Conservation (phyloP, 2,888 invertebrate species). For the Luperina testacea region DNA sequence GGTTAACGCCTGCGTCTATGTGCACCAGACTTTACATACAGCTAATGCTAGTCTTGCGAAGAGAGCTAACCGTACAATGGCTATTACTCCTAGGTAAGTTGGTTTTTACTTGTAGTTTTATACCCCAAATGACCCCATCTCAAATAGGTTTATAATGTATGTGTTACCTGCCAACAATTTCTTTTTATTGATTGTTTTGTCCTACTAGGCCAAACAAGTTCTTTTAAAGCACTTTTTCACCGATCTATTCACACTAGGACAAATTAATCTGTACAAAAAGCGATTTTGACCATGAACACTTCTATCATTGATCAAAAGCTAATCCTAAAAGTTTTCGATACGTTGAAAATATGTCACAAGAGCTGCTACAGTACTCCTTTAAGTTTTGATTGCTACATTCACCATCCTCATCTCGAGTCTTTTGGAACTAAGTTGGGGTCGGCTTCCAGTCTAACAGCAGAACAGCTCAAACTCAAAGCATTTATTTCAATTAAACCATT, state of each 20-base stretch:
- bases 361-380: too few species aligned
- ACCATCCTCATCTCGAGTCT: background rate
- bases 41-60: slow-evolving; percentile 97
- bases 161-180: background rate
- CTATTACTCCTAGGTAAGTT: slow-evolving; percentile 96
- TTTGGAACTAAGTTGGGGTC: background rate
- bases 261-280: background rate
- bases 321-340: too few species aligned
- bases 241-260: background rate
- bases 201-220: background rate
- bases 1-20: slow-evolving; percentile 99
- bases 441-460: background rate
- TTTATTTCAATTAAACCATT: too few species aligned
- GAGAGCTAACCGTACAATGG: slow-evolving; percentile 98
- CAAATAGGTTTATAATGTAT: background rate
- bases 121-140: background rate
- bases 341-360: background rate
- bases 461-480: too few species aligned
- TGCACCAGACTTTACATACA: slow-evolving; percentile 98
- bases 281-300: background rate
- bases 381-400: background rate
- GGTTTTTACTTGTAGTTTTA: background rate
- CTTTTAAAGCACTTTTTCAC: background rate
- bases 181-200: background rate
- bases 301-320: background rate